Conservation (phyloP, 2,113 vertebrate species). For the Petroica traversi region DNA sequence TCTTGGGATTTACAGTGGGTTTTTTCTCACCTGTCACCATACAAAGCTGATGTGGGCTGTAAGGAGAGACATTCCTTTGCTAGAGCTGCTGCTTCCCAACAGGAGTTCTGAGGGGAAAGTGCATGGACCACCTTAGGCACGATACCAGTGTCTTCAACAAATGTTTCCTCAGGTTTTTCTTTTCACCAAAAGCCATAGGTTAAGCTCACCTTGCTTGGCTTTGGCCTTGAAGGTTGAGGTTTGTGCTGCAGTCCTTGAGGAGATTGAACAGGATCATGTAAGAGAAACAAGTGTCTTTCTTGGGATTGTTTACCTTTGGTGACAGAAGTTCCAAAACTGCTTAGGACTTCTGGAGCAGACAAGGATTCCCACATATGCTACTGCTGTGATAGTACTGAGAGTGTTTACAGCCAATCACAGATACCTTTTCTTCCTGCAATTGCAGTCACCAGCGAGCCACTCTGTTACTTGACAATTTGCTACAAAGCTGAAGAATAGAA, state of each 20-base stretch:
- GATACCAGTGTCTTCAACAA: background rate
- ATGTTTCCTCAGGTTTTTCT: background rate
- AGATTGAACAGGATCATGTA: background rate
- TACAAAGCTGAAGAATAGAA: background rate
- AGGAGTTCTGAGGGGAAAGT: background rate
- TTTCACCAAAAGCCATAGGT: background rate
- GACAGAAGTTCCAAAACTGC: background rate
- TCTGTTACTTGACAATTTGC: background rate
- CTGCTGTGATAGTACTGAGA: background rate
- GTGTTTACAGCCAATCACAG: background rate
- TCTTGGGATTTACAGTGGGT: background rate
- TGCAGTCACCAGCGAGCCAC: background rate
- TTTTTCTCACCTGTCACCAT: background rate
- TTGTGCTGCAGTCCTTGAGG: background rate
- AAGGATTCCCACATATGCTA: background rate
- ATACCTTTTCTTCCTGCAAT: background rate
- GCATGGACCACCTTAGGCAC: background rate
- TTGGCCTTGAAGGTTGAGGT: background rate
- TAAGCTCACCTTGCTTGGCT: background rate
- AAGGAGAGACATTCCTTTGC: background rate
- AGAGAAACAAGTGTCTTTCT: background rate
- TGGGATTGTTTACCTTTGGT: background rate
- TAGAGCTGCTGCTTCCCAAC: background rate
- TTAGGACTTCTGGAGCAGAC: background rate
- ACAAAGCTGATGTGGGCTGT: background rate